Evolutionary conservation across 37 sponge, comb jelly and placozoan genomes (phyloP), one percentile per base, ranked within the genome.

Genomic region (Corticium candelabrum): DNA sequence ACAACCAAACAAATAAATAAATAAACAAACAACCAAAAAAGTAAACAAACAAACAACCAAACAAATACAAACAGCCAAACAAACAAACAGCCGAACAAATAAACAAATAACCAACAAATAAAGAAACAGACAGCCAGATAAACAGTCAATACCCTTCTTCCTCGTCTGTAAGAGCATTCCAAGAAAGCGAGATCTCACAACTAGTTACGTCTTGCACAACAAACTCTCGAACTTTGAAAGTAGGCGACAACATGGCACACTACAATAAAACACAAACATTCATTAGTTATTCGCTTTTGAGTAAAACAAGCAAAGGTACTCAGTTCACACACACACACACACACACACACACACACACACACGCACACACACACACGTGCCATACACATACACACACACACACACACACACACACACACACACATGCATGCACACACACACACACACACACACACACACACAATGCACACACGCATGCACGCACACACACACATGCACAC

Each of bases 211-310:
- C 99, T 0, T 57, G 5, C 7, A 99, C 81, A 7, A 40, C 81
- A 78, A 99, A 99, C 40, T 99, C 93, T 27, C 99, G 70, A 3
- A 94, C 96, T 43, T 87, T 88, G 77, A 99, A 92, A 31, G 95
- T 90, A 1, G 99, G 99, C 3, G 99, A 99, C 29, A 95, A 83
- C 56, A 99, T 95, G 76, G 99, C 99, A 72, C 91, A 92, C 91
- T 92, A 79, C 37, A 83, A 38, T 15, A 34, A 33, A n/a, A 5
- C 29, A 29, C n/a, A 4, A 29, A n/a, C 5, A 4, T 29, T 29
- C 29, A 7, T n/a, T 29, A 33, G 56, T 43, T 5, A 5, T 11
- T 11, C 11, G 11, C 5, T 11, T 21, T 11, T 21, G 11, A 43
- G 11, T 21, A 43, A 43, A 5, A 43, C 56, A 43, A 21, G 56